Evolutionary conservation across 2,797 vertebrate species (phyloP).

Genomic region (Onychomys torridus): DNA sequence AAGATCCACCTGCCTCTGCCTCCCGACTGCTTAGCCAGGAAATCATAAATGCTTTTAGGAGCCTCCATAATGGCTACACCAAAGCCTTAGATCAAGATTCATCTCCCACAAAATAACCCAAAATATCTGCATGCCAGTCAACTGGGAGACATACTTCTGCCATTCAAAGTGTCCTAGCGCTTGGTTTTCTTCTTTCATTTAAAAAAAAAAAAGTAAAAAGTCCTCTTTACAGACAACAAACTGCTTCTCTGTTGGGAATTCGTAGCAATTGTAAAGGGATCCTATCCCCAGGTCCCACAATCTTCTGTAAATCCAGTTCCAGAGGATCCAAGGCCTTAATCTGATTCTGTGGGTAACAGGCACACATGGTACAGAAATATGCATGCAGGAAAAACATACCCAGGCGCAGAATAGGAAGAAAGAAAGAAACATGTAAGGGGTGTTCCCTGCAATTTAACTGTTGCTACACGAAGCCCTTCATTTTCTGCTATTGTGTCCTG

Average conservation of each 20-base stretch:
- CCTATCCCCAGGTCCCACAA: background rate
- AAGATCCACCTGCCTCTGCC: too few species aligned
- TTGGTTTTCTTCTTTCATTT: background rate
- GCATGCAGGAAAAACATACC: background rate
- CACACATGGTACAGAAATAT: background rate
- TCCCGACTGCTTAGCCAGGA: background rate
- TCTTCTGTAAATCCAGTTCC: background rate
- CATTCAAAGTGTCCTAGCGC: background rate
- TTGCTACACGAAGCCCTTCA: background rate
- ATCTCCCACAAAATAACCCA: background rate
- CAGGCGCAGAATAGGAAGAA: background rate
- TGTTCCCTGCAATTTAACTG: background rate
- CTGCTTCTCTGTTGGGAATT: background rate
- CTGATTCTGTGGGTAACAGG: background rate
- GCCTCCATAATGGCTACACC: background rate
- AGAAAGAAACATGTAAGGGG: background rate
- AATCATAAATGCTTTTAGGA: background rate
- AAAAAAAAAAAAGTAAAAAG: background rate
- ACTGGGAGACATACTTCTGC: background rate
- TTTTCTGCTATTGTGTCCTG: conserved; percentile 13
- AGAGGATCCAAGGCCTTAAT: background rate
- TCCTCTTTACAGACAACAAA: conserved; percentile 19
- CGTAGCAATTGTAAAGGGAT: background rate
- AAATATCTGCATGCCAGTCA: background rate
- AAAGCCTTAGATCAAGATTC: background rate